Base-by-base conservation (phyloP, 2,888 invertebrate genomes). In the Bellardia bayeri region DNA sequence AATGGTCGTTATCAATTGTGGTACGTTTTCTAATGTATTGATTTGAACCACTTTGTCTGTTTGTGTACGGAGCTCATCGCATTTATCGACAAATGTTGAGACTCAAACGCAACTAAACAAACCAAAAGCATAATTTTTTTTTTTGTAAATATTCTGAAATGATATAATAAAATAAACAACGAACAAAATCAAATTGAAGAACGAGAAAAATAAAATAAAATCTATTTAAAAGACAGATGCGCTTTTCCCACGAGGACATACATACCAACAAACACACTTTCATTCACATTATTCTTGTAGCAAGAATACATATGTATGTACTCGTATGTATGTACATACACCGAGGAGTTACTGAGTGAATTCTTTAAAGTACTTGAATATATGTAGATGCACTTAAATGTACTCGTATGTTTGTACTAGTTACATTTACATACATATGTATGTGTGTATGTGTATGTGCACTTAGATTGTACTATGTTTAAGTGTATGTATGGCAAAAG, bases 241-340 rank as follows among this genome's bases (percentile, higher is more conserved):
- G 71, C 72, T 78, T 75, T 88, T 88, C 88, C 88, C 88, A 88
- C 88, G 86, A 79, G 68, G 51, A 79, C 84, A 79, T 37, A 79
- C 69, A 37, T 30, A 13, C 71, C 3, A 23, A 14, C 40, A 56
- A 11, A 68, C 68, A 64, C 11, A 45, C 58, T 51, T 40, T 13
- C 23, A 80, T 30, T n/a, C 74, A 33, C 51, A 66, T 61, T 69
- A 16, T 69, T 76, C 72, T 61, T 68, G 58, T 11, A 56, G n/a
- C 37, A 71, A 71, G 23, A 23, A 1, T 23, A 23, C 23, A 23
- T 23, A 23, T 1, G 23, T 23, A 23, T 23, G 1, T 23, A 1
- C 1, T 1, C 1, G 23, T 23, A 23, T 23, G 23, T 23, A 23
- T 23, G 23, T 23, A 64, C 45, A 42, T 13, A 40, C 33, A 76